Base-by-base conservation (phyloP, 1,140 invertebrate genomes). In the Yoshiicerus persimilis region DNA sequence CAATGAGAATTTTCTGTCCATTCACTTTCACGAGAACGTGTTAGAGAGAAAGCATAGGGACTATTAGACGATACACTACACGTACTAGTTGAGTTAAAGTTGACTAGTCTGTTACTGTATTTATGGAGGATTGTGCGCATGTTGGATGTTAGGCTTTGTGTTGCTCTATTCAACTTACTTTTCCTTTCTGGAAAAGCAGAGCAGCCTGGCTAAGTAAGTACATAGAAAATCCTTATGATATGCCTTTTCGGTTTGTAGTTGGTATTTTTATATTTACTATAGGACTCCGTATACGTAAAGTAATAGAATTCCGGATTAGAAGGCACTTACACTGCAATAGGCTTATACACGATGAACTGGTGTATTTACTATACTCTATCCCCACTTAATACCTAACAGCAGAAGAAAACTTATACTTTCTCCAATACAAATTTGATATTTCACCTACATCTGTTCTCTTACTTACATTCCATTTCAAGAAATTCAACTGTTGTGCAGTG, bases 111-210 rank as follows among this genome's bases (percentile, higher is more conserved):
- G 23, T 13, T 23, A 80, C 75, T 80, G 32, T 80, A 80, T 80
- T 80, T 80, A 80, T 80, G 75, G 75, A 80, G 36, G 32, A 80
- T 36, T 32, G 75, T 80, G 75, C 75, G 75, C 75, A 80, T 80
- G 75, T 80, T 80, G 75, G 75, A 80, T 36, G 75, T 80, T 80
- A 80, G 66, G 30, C 30, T 70, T 70, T 30, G 30, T 56, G 47
- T 56, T 56, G 66, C 30, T 70, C 30, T 70, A 70, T 70, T 70
- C 66, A 70, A 30, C 27, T 70, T 70, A 27, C 27, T 70, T n/a
- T 56, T 56, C 1, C 47, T n/a, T n/a, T 16, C 47, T n/a, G 47
- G 47, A n/a, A 56, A 56, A 56, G 47, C 47, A 56, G n/a, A 56
- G n/a, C n/a, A 56, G n/a, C n/a, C n/a, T n/a, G n/a, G n/a, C 47